A percentile compares a stretch with the other conserved stretches of the same genome.
phyloP scores from a whole-genome alignment of 2,113 vertebrate species.

The Tupaia tana region DNA sequence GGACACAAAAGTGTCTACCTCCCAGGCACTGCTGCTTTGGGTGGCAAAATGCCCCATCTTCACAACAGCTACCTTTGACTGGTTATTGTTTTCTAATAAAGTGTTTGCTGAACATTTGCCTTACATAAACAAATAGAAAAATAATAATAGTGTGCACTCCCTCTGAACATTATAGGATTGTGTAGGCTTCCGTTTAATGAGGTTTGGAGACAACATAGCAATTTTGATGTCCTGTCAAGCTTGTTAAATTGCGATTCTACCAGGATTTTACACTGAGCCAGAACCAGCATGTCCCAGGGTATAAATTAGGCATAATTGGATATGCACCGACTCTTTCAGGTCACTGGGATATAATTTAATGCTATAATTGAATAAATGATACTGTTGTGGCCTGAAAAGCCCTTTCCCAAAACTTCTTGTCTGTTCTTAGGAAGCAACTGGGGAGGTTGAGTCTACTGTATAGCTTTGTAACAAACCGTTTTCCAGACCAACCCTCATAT shows the following conservation, averaged over 20 bases:
- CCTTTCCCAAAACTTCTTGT: constrained; percentile 51
- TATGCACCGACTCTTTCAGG: constrained; percentile 63
- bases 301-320: constrained; percentile 76
- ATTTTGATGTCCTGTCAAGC: constrained; percentile 76
- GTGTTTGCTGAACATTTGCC: constrained; percentile 28
- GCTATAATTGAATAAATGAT: constrained; percentile 69
- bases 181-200: constrained; percentile 66
- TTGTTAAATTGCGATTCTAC: constrained; percentile 66
- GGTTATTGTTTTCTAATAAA: constrained; percentile 31
- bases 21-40: not conserved
- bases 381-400: constrained; percentile 45
- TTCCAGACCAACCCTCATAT: not conserved
- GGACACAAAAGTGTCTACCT: not conserved
- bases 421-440: not conserved
- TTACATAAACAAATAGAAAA: constrained; percentile 71
- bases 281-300: constrained; percentile 55
- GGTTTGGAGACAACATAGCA: constrained; percentile 69
- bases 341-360: constrained; percentile 71
- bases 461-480: not conserved
- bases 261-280: constrained; percentile 65
- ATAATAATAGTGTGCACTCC: constrained; percentile 56
- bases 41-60: not conserved
- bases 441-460: not conserved
- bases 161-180: constrained; percentile 57
- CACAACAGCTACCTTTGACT: not conserved